Base-by-base conservation (phyloP, 2,888 invertebrate species). In the Lasioglossum leucozonium region DNA sequence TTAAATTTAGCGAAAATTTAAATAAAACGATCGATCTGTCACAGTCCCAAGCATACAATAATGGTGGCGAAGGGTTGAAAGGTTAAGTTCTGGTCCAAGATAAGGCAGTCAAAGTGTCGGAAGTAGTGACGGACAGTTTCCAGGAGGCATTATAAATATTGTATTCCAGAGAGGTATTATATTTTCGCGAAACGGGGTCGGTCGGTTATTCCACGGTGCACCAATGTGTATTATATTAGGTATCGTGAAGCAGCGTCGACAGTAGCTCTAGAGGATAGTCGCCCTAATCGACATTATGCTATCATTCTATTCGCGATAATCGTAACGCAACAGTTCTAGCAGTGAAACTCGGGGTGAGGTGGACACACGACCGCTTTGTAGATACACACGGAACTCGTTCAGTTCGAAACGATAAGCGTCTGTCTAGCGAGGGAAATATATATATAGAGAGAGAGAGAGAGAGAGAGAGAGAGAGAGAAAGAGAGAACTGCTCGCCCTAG, bases 311-410 rank as follows among this genome's bases (percentile, higher is more conserved):
- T 30, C 72, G 74, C 78, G 84, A 71, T 86, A 77, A 86, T 80
- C 80, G 84, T 88, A 89, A 75, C 80, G 71, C 47, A 47, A 76
- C 81, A 73, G 47, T 81, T 79, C 74, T 74, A 69, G 79, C 62
- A 77, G 58, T 67, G 81, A 55, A 55, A 80, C 65, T 82, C 75
- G 81, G 62, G 82, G 62, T 40, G 72, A 83, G 88, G 77, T 86
- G 83, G 72, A 84, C 55, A 62, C n/a, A 58, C 62, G 62, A 77
- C 16, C 73, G 81, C 85, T 90, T 91, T 90, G 90, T 90, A 90
- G 88, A 90, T 91, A 90, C 82, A 90, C 82, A 77, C 65, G 69
- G 71, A 80, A 85, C 75, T 85, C 81, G 74, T 89, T 84, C 79
- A 34, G 79, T 72, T 82, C 72, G 77, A 42, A 82, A 84, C 79